These are phyloP conservation scores for Nautilus pompilius DNA, from an alignment of 1,140 invertebrate genomes.

Conservation along the genomic window DNA sequence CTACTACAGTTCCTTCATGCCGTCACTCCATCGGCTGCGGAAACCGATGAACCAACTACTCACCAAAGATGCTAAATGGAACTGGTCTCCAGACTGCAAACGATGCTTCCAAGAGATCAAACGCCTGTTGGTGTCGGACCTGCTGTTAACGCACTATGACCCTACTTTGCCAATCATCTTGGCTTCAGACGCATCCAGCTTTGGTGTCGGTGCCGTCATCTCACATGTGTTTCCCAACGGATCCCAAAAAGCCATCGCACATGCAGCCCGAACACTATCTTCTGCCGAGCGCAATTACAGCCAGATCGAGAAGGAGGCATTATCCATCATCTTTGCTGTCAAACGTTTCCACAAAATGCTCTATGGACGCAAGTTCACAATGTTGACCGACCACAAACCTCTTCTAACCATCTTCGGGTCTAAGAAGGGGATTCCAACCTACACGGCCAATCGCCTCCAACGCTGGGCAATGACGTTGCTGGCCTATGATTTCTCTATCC, in stretches of 20 bases:
- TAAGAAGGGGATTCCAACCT: conserved; percentile 35
- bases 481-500: too few relatives aligned
- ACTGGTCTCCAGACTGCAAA: conserved; percentile 4
- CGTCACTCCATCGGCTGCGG: too few relatives aligned
- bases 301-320: conserved; percentile 25
- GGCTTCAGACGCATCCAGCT: conserved; percentile 9
- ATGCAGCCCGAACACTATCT: conserved; percentile 19
- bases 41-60: too few relatives aligned
- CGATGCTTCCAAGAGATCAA: conserved; percentile 29
- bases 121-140: conserved; percentile 4
- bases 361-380: conserved; percentile 19
- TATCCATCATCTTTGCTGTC: conserved; percentile 40
- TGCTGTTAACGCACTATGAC: conserved; percentile 50
- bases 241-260: conserved; percentile 27
- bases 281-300: conserved; percentile 19
- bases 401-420: conserved; percentile 1
- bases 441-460: conserved; percentile 36
- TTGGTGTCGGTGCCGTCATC: conserved; percentile 57
- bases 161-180: conserved; percentile 39
- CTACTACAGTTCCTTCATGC: conserved; percentile 43
- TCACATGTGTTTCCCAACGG: conserved; percentile 48
- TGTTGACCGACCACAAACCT: conserved; percentile 17
- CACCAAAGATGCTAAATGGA: too few relatives aligned
- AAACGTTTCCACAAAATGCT: conserved; percentile 58
- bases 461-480: conserved; percentile 35